phyloP scores from a whole-genome alignment of 2,797 vertebrate species.

The Esox masquinongy region DNA sequence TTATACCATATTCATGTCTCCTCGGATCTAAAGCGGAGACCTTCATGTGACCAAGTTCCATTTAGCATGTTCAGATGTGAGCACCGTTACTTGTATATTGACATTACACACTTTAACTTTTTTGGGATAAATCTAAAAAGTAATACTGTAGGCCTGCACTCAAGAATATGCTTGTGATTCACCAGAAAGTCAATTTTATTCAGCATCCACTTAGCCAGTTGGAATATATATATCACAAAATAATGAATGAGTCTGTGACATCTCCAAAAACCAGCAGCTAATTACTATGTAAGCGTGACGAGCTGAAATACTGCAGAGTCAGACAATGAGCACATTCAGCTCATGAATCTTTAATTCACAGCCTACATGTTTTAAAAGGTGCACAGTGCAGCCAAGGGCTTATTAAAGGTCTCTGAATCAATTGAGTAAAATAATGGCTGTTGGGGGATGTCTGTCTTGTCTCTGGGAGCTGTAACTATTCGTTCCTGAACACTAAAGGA shows the following conservation, averaged over 20 bases:
- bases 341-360: constrained; percentile 70
- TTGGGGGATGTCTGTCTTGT: constrained; percentile 57
- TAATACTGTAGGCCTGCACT: constrained; percentile 25
- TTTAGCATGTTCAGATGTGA: not conserved
- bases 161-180: constrained; percentile 36
- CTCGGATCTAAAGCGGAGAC: not conserved
- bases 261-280: constrained; percentile 60
- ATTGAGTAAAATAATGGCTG: constrained; percentile 64
- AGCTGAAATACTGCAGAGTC: constrained; percentile 52
- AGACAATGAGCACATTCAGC: constrained; percentile 68
- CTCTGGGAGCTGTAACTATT: not conserved
- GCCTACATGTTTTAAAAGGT: constrained; percentile 64
- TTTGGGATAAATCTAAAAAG: not conserved
- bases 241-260: constrained; percentile 56
- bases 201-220: constrained; percentile 36
- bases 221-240: constrained; percentile 44
- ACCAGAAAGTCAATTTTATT: not conserved
- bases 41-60: not conserved
- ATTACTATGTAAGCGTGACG: constrained; percentile 56
- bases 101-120: not conserved
- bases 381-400: constrained; percentile 63
- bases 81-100: not conserved
- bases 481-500: not conserved
- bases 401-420: constrained; percentile 68
- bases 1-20: constrained; percentile 52